Base-by-base conservation (phyloP, 2,888 invertebrate species). In the Bedellia somnulentella region DNA sequence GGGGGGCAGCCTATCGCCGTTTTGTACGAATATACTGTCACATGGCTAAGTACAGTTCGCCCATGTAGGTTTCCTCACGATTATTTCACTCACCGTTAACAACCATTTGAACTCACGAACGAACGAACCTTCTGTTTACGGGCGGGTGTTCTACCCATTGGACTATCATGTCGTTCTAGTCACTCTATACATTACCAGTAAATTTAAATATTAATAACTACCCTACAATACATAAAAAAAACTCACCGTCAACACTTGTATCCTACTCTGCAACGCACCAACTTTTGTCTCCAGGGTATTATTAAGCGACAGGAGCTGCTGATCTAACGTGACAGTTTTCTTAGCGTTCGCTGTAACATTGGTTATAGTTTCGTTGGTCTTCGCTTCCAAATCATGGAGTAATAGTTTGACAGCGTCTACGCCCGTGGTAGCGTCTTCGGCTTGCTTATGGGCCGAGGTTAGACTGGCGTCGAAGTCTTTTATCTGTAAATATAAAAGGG, bases 401-500 rank as follows among this genome's bases (percentile, higher is more conserved):
- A 58, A 34, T 1, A 52, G 55, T 32, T 53, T 52, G 5, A 73
- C 46, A 15, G 73, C 75, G 10, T 71, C 71, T 1, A 73, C 73
- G 1, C 63, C 66, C 1, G 68, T 41, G 2, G 57, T 47, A 1
- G 71, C 71, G 8, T 61, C 50, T 15, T 55, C 45, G 1, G 71
- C 71, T 45, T 73, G 75, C 36, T 68, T 64, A 18, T 58, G 60
- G 1, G 68, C 61, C 2, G 62, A 56, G 26, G 47, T 47, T 30
- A 75, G 45, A 6, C 64, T 52, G 25, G 66, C 56, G 36, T 75
- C 76, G 41, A 71, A 71, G 17, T 73, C 68, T 38, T 58, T 68
- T 40, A 84, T 79, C 67, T 81, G 77, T 33, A 67, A 68, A 13
- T 73, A 75, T 26, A 73, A 57, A 15, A 28, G 40, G 26, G 14